Evolutionary conservation across 2,888 invertebrate genomes (phyloP).

Genomic region (Eupithecia dodoneata): DNA sequence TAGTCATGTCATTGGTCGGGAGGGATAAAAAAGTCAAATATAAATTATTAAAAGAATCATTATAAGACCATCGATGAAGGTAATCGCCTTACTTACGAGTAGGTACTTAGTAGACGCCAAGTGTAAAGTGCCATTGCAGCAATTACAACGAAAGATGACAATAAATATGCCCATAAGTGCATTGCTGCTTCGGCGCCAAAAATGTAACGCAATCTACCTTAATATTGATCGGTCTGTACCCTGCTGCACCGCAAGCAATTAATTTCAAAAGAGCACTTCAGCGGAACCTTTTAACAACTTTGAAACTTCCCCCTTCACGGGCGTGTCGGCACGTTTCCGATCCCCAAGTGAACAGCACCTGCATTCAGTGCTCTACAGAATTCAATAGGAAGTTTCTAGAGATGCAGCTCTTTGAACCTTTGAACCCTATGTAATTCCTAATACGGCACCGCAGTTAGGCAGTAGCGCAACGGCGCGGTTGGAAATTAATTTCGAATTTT

Average conservation of each 20-base stretch:
- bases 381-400: constrained; percentile 27
- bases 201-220: constrained; percentile 5
- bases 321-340: constrained; percentile 6
- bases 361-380: constrained; percentile 14
- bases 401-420: constrained; percentile 38
- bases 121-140: neutral
- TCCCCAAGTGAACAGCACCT: constrained; percentile 10
- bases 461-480: constrained; percentile 14
- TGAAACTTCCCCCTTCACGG: constrained; percentile 9
- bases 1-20: neutral
- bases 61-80: neutral
- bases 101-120: neutral
- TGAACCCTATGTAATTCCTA: constrained; percentile 35
- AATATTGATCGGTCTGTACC: constrained; percentile 9
- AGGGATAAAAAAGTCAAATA: neutral
- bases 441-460: constrained; percentile 38
- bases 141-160: neutral
- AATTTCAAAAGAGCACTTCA: constrained; percentile 10
- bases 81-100: neutral
- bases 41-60: too few species aligned
- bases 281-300: constrained; percentile 15
- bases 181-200: neutral
- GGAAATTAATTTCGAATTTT: constrained; percentile 4
- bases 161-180: neutral
- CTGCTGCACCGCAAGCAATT: constrained; percentile 10